Conservation (phyloP, 2,113 vertebrate species). For the Odocoileus hemionus region DNA sequence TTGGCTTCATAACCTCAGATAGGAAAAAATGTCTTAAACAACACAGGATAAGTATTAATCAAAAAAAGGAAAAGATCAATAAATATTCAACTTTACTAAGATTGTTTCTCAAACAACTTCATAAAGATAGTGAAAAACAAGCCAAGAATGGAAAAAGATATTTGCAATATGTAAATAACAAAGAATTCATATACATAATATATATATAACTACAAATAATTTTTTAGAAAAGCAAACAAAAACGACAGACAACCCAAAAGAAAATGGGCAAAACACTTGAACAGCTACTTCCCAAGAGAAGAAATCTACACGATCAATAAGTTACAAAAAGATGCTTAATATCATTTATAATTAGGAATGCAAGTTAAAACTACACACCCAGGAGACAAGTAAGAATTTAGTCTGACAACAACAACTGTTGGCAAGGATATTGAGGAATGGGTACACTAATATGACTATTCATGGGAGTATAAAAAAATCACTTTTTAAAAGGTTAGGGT, state of each 20-base stretch:
- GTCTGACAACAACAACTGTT: background rate
- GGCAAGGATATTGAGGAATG: background rate
- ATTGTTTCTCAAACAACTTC: background rate
- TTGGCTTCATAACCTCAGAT: background rate
- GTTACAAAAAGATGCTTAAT: background rate
- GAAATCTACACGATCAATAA: background rate
- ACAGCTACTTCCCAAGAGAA: constrained; percentile 1
- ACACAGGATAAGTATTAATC: background rate
- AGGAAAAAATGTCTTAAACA: background rate
- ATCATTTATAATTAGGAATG: constrained; percentile 5
- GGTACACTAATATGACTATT: background rate
- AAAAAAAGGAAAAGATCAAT: constrained; percentile 12
- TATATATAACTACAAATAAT: background rate
- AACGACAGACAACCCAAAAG: background rate
- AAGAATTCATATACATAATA: background rate
- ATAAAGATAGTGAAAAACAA: background rate
- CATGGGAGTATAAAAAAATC: background rate
- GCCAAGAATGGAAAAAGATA: background rate
- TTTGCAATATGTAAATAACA: background rate
- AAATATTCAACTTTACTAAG: constrained; percentile 34
- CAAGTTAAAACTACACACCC: background rate
- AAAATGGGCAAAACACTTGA: constrained; percentile 33
- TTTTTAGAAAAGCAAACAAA: background rate
- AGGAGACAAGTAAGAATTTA: background rate
- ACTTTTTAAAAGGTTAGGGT: background rate